Conservation (phyloP, 2,888 invertebrate species). For the Spilarctia lutea region DNA sequence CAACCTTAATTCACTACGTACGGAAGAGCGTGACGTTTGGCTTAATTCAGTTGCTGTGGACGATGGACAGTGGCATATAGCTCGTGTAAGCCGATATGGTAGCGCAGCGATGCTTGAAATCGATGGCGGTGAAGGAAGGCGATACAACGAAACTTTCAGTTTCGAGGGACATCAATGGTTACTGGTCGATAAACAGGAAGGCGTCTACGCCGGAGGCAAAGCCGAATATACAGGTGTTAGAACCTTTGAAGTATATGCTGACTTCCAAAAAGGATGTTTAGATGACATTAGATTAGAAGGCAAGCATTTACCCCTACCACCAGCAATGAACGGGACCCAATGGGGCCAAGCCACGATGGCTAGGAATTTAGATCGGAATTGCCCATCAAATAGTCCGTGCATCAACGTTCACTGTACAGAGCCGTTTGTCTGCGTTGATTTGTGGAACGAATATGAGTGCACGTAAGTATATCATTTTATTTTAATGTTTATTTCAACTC, state of each 20-base stretch:
- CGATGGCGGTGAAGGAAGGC: slow-evolving; percentile 97
- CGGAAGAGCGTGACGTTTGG: slow-evolving; percentile 96
- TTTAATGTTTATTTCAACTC: slow-evolving; percentile 7
- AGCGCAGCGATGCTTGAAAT: slow-evolving; percentile 96
- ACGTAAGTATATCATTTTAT: slow-evolving; percentile 90
- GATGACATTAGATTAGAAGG: slow-evolving; percentile 94
- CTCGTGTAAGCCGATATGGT: slow-evolving; percentile 95
- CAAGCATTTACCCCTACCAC: slow-evolving; percentile 97
- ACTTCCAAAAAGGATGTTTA: slow-evolving; percentile 95
- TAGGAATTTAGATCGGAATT: slow-evolving; percentile 95
- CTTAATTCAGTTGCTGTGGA: slow-evolving; percentile 95
- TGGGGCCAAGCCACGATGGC: slow-evolving; percentile 99
- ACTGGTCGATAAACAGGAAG: slow-evolving; percentile 96
- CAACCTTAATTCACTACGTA: slow-evolving; percentile 96
- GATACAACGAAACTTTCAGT: slow-evolving; percentile 96
- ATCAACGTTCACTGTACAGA: slow-evolving; percentile 97
- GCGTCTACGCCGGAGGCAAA: slow-evolving; percentile 98
- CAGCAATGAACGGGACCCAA: slow-evolving; percentile 97
- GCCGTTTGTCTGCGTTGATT: slow-evolving; percentile 97
- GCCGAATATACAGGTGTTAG: slow-evolving; percentile 97
- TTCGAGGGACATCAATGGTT: slow-evolving; percentile 97
- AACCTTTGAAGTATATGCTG: slow-evolving; percentile 97
- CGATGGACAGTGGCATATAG: slow-evolving; percentile 99
- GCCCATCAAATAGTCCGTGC: slow-evolving; percentile 98
- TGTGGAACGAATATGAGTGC: slow-evolving; percentile 99